phyloP scores from a whole-genome alignment of 2,888 invertebrate species.

The Neelides folsomi region DNA sequence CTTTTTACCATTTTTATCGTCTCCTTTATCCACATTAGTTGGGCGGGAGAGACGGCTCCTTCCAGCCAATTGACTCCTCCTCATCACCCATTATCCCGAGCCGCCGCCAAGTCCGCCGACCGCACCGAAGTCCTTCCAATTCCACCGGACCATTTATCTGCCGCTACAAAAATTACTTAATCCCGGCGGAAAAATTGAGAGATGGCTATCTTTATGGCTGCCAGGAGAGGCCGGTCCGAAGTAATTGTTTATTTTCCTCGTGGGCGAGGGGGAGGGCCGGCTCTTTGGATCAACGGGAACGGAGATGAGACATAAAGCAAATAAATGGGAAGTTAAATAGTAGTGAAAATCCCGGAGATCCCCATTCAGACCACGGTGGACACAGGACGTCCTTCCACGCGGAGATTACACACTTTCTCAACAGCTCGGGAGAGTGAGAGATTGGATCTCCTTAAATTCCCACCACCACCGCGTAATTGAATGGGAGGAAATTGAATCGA shows the following conservation, averaged over 20 bases:
- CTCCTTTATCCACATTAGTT: constrained; percentile 5
- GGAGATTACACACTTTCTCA: too few relatives aligned
- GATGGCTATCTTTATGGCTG: constrained; percentile 23
- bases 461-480: neutral
- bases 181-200: constrained; percentile 23
- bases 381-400: too few relatives aligned
- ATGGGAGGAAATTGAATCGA: constrained; percentile 2
- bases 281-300: constrained; percentile 1
- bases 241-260: constrained; percentile 17
- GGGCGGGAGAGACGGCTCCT: constrained; percentile 11
- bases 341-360: constrained; percentile 21
- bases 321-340: constrained; percentile 22
- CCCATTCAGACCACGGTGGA: constrained; percentile 13
- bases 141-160: neutral
- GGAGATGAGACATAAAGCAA: constrained; percentile 14
- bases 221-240: constrained; percentile 6
- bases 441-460: neutral
- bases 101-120: neutral
- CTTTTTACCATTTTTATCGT: constrained; percentile 18
- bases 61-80: constrained; percentile 27
- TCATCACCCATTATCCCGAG: constrained; percentile 22
- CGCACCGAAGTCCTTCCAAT: neutral
- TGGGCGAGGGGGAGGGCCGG: neutral
- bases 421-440: constrained; percentile 4
- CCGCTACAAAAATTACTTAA: constrained; percentile 24